These are phyloP conservation scores for Cepphus grylle DNA, from an alignment of 2,113 vertebrate genomes.

Conservation along the genomic window DNA sequence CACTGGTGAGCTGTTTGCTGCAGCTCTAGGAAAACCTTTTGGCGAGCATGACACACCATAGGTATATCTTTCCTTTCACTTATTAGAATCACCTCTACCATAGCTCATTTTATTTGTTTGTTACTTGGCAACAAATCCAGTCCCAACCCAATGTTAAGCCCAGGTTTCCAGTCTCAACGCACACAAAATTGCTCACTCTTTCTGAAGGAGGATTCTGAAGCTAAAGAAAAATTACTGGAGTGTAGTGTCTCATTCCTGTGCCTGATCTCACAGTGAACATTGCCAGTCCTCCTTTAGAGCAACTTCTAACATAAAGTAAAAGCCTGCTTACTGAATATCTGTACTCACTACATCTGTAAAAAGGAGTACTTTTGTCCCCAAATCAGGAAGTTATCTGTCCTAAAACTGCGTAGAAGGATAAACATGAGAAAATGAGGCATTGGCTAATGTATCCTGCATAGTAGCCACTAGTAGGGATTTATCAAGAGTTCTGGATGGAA, in stretches of 20 bases:
- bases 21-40: not conserved
- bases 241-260: not conserved
- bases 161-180: not conserved
- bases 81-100: not conserved
- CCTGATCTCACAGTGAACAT: not conserved
- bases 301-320: not conserved
- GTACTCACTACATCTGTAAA: not conserved
- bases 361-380: not conserved
- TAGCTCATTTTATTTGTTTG: not conserved
- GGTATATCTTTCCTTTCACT: not conserved
- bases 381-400: not conserved
- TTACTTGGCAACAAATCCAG: not conserved
- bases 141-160: not conserved
- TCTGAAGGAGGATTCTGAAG: not conserved
- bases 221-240: not conserved
- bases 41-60: not conserved
- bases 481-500: not conserved
- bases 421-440: not conserved
- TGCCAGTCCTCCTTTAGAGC: not conserved
- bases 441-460: not conserved
- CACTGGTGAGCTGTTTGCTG: not conserved
- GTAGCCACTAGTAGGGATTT: not conserved
- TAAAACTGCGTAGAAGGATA: not conserved
- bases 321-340: not conserved
- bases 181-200: not conserved